These are phyloP conservation scores for Panthera tigris DNA, from an alignment of 2,113 vertebrate species.

Conservation along the genomic window DNA sequence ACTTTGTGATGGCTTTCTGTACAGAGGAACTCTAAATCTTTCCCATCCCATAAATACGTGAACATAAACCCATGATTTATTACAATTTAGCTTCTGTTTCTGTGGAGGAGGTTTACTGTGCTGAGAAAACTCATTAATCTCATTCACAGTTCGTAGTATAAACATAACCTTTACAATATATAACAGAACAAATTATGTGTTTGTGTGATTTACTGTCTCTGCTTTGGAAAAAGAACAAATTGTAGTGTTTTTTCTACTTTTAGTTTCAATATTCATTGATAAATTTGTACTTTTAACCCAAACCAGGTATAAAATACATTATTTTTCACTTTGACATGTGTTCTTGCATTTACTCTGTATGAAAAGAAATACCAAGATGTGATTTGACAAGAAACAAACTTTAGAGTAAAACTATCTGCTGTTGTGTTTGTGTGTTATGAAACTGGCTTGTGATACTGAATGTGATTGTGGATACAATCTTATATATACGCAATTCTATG, in stretches of 20 bases:
- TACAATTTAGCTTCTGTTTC: constrained; percentile 86
- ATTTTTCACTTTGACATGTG: constrained; percentile 50
- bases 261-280: constrained; percentile 80
- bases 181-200: constrained; percentile 83
- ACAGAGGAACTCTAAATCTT: constrained; percentile 83
- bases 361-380: constrained; percentile 59
- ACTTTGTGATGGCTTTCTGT: constrained; percentile 78
- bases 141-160: constrained; percentile 85
- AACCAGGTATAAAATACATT: constrained; percentile 74
- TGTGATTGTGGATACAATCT: background rate
- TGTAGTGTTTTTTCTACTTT: constrained; percentile 64
- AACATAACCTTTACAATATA: constrained; percentile 88
- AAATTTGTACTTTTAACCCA: constrained; percentile 77
- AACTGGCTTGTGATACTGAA: background rate
- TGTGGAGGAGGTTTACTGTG: constrained; percentile 84
- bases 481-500: background rate
- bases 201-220: constrained; percentile 84
- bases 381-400: constrained; percentile 58
- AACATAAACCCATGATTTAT: constrained; percentile 87
- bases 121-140: constrained; percentile 89
- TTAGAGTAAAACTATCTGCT: constrained; percentile 17
- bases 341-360: constrained; percentile 55
- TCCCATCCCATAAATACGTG: constrained; percentile 83
- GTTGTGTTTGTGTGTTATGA: background rate
- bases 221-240: constrained; percentile 81